Conservation (phyloP, 2,797 vertebrate species). For the Sebastes elongatus region DNA sequence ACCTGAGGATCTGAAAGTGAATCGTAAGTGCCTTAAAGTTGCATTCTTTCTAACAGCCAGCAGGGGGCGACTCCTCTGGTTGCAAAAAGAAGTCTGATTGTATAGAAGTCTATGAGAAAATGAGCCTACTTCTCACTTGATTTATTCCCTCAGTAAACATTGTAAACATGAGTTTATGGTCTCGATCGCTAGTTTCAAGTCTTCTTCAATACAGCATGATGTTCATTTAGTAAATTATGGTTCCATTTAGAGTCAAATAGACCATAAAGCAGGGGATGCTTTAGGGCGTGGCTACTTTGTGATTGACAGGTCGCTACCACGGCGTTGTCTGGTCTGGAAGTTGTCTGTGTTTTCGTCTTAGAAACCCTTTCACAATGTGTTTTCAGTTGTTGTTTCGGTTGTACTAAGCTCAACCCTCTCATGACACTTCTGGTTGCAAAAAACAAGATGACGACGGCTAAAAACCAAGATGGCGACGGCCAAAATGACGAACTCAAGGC, state of each 20-base stretch:
- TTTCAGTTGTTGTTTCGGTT: too few relatives aligned
- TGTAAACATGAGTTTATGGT: not conserved
- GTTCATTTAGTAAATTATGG: not conserved
- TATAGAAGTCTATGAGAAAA: not conserved
- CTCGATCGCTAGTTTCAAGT: not conserved
- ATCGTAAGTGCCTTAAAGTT: fast-evolving
- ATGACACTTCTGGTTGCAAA: too few relatives aligned
- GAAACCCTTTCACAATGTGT: too few relatives aligned
- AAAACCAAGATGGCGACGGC: too few relatives aligned
- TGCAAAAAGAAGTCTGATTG: not conserved
- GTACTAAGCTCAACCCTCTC: too few relatives aligned
- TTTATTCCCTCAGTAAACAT: not conserved
- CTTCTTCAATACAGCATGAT: not conserved
- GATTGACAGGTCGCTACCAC: too few relatives aligned
- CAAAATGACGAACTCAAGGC: too few relatives aligned
- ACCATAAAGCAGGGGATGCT: not conserved
- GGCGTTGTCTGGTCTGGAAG: too few relatives aligned
- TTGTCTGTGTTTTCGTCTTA: too few relatives aligned
- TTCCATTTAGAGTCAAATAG: not conserved
- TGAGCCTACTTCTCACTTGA: not conserved
- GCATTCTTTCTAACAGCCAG: not conserved
- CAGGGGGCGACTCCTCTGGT: not conserved
- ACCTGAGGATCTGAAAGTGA: fast-evolving
- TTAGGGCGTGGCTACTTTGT: too few relatives aligned
- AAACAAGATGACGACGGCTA: too few relatives aligned